Conservation (phyloP, 2,113 vertebrate species). For the Tauraco erythrolophus region DNA sequence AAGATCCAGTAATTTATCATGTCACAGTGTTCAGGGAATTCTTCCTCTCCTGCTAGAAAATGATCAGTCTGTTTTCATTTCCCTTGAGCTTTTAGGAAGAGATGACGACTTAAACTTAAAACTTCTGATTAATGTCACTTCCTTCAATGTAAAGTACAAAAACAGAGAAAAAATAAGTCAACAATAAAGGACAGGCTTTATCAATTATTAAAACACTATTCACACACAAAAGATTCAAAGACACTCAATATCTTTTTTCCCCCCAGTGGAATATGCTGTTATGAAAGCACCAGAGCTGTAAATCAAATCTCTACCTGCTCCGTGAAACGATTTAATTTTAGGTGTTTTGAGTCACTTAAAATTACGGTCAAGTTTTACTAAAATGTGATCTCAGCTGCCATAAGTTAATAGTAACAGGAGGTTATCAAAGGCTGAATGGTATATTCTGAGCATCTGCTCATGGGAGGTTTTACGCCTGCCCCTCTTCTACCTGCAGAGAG, state of each 20-base stretch:
- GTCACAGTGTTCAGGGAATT: neutral
- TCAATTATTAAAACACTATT: constrained; percentile 19
- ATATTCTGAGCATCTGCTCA: neutral
- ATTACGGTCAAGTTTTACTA: neutral
- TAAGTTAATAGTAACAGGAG: neutral
- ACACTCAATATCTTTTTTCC: neutral
- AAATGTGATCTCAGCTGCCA: neutral
- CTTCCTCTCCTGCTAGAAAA: constrained; percentile 13
- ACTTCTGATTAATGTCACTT: constrained; percentile 21
- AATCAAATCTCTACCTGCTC: neutral
- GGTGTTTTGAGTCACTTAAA: neutral
- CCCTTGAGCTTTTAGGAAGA: neutral
- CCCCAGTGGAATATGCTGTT: neutral
- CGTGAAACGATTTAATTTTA: neutral
- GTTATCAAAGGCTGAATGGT: neutral
- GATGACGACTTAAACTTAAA: constrained; percentile 16
- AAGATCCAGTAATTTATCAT: neutral
- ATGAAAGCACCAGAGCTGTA: neutral
- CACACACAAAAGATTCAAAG: neutral
- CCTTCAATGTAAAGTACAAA: neutral
- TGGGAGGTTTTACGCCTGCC: neutral
- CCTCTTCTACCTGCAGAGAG: neutral
- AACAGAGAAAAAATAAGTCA: neutral
- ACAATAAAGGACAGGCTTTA: neutral
- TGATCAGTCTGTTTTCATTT: constrained; percentile 20